Conservation (phyloP, 2,113 vertebrate species). For the Hydrochoerus hydrochaeris region DNA sequence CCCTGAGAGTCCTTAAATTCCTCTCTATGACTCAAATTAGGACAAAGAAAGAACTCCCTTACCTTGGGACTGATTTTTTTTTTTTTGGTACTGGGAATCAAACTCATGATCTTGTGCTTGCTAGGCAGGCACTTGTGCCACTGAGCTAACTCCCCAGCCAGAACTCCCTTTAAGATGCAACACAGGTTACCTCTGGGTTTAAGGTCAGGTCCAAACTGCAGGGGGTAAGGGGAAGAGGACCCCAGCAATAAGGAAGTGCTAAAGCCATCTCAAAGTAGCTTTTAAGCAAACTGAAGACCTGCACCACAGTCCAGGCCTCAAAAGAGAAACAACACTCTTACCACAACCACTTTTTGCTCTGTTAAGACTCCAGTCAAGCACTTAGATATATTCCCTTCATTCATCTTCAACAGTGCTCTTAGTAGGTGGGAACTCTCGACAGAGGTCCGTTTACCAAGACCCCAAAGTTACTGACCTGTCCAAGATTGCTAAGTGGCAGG, state of each 20-base stretch:
- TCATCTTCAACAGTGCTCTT: not conserved
- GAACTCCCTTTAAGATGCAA: not conserved
- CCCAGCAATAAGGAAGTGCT: not conserved
- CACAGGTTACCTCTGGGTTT: not conserved
- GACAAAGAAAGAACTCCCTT: not conserved
- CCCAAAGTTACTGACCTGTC: not conserved
- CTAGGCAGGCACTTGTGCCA: too few species aligned
- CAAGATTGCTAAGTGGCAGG: not conserved
- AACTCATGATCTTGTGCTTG: too few species aligned
- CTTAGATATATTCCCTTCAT: not conserved
- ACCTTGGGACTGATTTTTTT: too few species aligned
- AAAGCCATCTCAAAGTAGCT: not conserved
- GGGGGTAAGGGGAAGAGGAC: not conserved
- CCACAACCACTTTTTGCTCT: not conserved
- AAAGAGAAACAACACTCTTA: not conserved
- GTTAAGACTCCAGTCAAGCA: not conserved
- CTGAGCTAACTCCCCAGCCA: too few species aligned
- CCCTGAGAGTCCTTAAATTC: not conserved
- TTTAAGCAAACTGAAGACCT: constrained; percentile 1
- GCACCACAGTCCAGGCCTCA: not conserved
- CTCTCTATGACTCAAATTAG: not conserved
- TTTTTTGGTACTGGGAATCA: too few species aligned
- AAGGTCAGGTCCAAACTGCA: not conserved
- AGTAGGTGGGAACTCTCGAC: not conserved
- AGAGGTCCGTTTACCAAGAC: not conserved